Conservation (phyloP, 2,888 invertebrate species). For the Chironomus tentans region DNA sequence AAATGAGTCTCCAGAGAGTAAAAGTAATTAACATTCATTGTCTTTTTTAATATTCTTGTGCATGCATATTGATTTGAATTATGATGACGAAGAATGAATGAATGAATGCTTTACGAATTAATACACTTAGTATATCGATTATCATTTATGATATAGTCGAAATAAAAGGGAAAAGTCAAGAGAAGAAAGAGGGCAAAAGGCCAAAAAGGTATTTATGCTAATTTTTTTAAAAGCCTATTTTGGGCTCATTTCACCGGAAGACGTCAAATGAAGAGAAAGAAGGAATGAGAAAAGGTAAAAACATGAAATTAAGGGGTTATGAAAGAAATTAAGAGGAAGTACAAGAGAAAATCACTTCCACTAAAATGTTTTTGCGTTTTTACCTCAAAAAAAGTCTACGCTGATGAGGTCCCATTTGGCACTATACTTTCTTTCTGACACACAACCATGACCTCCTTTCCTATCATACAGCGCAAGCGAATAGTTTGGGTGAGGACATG, state of each 20-base stretch:
- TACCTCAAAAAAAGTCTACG: background rate
- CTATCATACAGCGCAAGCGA: background rate
- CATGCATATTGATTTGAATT: no score
- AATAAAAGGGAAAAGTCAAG: background rate
- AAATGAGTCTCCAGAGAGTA: background rate
- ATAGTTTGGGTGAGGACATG: slow-evolving; percentile 7
- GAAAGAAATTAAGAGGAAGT: background rate
- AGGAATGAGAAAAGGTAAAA: background rate
- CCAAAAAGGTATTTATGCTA: slow-evolving; percentile 2
- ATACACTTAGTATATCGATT: background rate
- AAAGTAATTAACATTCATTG: no score
- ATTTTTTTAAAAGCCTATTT: slow-evolving; percentile 19
- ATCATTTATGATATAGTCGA: background rate
- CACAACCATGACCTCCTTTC: slow-evolving; percentile 25
- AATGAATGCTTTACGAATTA: background rate
- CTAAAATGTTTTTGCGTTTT: background rate
- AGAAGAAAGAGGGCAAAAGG: background rate
- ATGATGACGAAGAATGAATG: no score
- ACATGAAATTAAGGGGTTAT: background rate
- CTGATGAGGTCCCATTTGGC: background rate
- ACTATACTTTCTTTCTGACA: background rate
- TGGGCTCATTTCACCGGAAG: background rate
- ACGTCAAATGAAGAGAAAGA: slow-evolving; percentile 2
- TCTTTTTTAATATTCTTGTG: no score
- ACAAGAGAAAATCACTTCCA: slow-evolving; percentile 3